Base-by-base conservation (phyloP, 1,140 invertebrate genomes). In the Drosophila athabasca region DNA sequence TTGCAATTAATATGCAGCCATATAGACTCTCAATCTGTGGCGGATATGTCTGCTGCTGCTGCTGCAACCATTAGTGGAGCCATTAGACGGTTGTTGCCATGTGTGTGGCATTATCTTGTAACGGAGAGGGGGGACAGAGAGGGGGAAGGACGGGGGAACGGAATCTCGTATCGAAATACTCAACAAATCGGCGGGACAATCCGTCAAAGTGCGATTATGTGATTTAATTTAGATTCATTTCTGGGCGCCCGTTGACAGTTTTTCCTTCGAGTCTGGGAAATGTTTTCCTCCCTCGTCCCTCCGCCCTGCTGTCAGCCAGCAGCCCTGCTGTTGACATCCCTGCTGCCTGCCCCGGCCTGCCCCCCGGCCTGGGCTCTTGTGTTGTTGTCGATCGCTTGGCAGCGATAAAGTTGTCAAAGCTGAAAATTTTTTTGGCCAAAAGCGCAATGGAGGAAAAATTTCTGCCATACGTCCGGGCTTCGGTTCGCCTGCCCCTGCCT, bases 221-320 rank as follows among this genome's bases (percentile, higher is more conserved):
- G 82, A 87, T 87, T 87, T 87, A 87, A 87, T 87, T 87, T 87
- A 88, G 82, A 87, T 87, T 88, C 84, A 53, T 81, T 66, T 58
- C 46, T 59, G 55, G 35, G 64, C 45, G 24, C 41, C 22, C 39
- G 59, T 77, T 85, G 77, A 81, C 81, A 87, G 81, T 87, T 81
- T 85, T 87, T 75, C 82, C 54, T 69, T 69, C 51, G 46, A 29
- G 65, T 71, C 78, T 76, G 69, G 75, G 67, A 88, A 88, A 73
- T 82, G 60, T 76, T 83, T 58, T 61, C 60, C 62, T 67, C 62
- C 17, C 6, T 11, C 11, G 8, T 22, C 9, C 31, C 8, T n/a
- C 59, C 60, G 53, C 39, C 50, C 15, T 39, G 41, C 67, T 68
- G 82, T 84, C 70, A 73, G 31, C 54, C 11, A 60, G 46, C 35